phyloP scores from a whole-genome alignment of 2,113 vertebrate species.

The Nothocercus julius region DNA sequence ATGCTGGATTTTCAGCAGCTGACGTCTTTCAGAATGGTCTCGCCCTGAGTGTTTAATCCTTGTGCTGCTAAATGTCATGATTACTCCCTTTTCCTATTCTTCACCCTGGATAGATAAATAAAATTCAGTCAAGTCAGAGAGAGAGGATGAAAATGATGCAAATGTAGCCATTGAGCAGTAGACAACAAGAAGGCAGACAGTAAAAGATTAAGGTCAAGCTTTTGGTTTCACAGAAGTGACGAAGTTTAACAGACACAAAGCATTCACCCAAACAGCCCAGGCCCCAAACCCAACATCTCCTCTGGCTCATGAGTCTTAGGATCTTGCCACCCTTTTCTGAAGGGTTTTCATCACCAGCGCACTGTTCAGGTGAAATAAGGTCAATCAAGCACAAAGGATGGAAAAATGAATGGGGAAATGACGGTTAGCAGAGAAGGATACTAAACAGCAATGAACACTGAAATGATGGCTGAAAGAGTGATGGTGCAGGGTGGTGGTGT shows the following conservation, averaged over 20 bases:
- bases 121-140: not conserved
- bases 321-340: not conserved
- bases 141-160: not conserved
- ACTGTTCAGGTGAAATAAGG: not conserved
- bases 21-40: not conserved
- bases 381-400: not conserved
- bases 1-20: not conserved
- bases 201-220: not conserved
- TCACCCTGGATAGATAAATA: not conserved
- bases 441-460: not conserved
- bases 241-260: not conserved
- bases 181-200: not conserved
- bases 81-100: not conserved
- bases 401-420: not conserved
- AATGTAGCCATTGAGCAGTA: not conserved
- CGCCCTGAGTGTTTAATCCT: not conserved
- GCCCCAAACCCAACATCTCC: not conserved
- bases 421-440: not conserved
- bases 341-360: not conserved
- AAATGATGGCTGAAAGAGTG: not conserved
- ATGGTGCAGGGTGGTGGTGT: not conserved
- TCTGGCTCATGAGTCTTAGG: not conserved
- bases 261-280: not conserved
- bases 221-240: not conserved
- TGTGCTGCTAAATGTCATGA: not conserved